Percentiles rank a stretch among this genome's conserved stretches.
phyloP scores from a whole-genome alignment of 2,888 invertebrate genomes.

The Plebejus melissa region DNA sequence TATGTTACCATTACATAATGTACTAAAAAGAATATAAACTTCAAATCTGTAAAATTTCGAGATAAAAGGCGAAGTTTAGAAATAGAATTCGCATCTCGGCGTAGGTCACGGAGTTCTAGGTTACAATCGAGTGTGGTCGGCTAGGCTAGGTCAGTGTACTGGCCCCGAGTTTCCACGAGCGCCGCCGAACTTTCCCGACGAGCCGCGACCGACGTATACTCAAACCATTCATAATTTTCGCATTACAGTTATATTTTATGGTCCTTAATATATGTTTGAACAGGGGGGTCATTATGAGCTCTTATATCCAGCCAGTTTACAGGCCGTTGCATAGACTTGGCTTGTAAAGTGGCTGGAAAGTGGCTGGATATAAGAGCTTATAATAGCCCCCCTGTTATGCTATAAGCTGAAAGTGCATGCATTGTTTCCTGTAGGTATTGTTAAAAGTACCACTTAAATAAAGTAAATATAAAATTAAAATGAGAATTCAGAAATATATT shows the following conservation, averaged over 20 bases:
- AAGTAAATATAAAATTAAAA: neutral
- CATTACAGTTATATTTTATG: slow-evolving; percentile 18
- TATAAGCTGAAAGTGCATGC: neutral
- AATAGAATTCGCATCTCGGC: slow-evolving; percentile 11
- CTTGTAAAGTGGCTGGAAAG: no score
- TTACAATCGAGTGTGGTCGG: slow-evolving; percentile 1
- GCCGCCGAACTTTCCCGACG: slow-evolving; percentile 27
- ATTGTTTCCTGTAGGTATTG: neutral
- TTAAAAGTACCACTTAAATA: neutral
- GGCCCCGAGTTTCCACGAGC: slow-evolving; percentile 47
- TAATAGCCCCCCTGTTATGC: neutral
- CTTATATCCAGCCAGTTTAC: no score
- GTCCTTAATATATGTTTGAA: neutral
- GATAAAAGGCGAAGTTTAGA: neutral
- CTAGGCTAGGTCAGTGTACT: slow-evolving; percentile 56
- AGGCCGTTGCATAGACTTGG: no score
- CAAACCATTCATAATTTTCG: slow-evolving; percentile 22
- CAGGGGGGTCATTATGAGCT: no score
- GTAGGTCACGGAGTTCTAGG: slow-evolving; percentile 11
- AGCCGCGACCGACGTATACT: neutral
- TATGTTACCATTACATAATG: no score
- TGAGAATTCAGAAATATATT: no score
- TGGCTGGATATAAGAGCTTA: no score
- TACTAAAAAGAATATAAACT: no score
- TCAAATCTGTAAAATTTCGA: neutral